phyloP scores from a whole-genome alignment of 2,888 invertebrate genomes.

The Noctua fimbriata region DNA sequence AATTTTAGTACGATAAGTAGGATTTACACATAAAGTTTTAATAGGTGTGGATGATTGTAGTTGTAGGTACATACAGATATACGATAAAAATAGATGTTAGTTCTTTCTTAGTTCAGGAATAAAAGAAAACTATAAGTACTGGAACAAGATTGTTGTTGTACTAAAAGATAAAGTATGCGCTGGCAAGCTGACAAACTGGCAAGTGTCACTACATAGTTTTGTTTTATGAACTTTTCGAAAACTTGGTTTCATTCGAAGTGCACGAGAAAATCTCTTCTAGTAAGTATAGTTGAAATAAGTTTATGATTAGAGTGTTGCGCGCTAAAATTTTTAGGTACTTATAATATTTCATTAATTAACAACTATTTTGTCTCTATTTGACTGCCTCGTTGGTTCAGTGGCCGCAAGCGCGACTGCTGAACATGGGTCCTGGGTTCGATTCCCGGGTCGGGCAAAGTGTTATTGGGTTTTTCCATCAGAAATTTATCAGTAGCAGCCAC shows the following conservation, averaged over 20 bases:
- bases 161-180: slow-evolving; percentile 25
- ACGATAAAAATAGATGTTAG: not conserved
- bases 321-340: not conserved
- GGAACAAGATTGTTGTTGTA: slow-evolving; percentile 21
- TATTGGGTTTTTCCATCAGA: too few relatives aligned
- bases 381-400: too few relatives aligned
- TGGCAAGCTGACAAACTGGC: slow-evolving; percentile 44
- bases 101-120: not conserved
- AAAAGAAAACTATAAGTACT: slow-evolving; percentile 8
- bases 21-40: too few relatives aligned
- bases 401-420: too few relatives aligned
- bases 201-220: slow-evolving; percentile 12
- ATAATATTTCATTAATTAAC: too few relatives aligned
- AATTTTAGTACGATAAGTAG: too few relatives aligned
- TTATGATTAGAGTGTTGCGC: not conserved
- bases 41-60: not conserved
- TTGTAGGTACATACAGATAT: too few relatives aligned
- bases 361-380: too few relatives aligned
- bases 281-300: not conserved
- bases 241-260: slow-evolving; percentile 2
- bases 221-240: slow-evolving; percentile 11
- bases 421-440: too few relatives aligned
- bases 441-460: too few relatives aligned
- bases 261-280: not conserved
- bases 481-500: too few relatives aligned